phyloP scores from a whole-genome alignment of 2,113 vertebrate species.

The Mirounga angustirostris region DNA sequence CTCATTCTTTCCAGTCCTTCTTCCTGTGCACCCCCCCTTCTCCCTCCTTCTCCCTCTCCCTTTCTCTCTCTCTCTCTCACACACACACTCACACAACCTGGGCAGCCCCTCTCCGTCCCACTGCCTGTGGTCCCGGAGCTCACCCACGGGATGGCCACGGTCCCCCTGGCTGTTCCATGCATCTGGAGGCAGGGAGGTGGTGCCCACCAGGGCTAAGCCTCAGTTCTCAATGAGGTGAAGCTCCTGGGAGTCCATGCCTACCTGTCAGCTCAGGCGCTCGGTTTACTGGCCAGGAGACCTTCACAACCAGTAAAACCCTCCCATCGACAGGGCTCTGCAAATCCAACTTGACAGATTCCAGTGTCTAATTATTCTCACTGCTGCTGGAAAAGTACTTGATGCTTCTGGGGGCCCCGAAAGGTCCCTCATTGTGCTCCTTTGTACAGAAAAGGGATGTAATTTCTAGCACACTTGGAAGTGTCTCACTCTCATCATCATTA shows the following conservation, averaged over 20 bases:
- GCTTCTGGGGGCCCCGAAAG: background rate
- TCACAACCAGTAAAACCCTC: accelerated
- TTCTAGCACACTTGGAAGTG: background rate
- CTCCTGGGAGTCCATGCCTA: too few relatives aligned
- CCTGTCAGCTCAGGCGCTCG: background rate
- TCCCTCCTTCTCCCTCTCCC: background rate
- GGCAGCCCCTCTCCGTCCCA: background rate
- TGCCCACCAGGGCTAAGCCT: background rate
- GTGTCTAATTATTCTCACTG: background rate
- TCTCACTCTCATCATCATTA: accelerated
- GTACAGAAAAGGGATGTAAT: background rate
- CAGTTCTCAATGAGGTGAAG: accelerated
- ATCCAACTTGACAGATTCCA: background rate
- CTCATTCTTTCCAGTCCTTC: background rate
- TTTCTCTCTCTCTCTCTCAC: background rate
- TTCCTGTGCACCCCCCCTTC: background rate
- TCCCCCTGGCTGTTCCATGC: accelerated
- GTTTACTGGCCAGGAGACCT: accelerated
- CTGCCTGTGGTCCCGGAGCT: background rate
- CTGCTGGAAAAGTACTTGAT: accelerated
- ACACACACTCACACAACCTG: background rate
- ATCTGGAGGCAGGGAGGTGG: accelerated
- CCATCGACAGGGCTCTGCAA: background rate
- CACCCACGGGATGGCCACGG: background rate
- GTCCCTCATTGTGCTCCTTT: background rate